A percentile compares a stretch with the other conserved stretches of the same genome.
phyloP scores from a whole-genome alignment of 64 coral and sea anemone genomes.

The Dendronephthya gigantea region DNA sequence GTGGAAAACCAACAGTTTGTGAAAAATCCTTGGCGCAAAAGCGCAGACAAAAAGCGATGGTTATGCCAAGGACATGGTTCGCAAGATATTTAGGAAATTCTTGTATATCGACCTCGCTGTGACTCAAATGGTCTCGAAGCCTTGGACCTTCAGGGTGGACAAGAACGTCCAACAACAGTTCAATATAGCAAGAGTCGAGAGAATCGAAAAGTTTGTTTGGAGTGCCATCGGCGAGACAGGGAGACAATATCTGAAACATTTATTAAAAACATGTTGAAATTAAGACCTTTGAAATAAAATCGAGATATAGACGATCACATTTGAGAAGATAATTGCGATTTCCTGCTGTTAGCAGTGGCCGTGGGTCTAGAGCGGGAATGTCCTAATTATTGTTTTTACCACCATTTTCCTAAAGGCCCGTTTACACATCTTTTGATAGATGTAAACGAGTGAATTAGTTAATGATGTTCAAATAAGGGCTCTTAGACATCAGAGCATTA shows the following conservation, averaged over 20 bases:
- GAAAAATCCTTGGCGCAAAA: not conserved
- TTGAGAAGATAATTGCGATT: too few species aligned
- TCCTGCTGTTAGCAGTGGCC: too few species aligned
- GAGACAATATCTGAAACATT: constrained; percentile 56
- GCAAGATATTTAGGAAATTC: constrained; percentile 42
- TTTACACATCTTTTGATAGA: too few species aligned
- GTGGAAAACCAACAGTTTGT: not conserved
- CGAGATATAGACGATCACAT: too few species aligned
- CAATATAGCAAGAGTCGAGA: constrained; percentile 41
- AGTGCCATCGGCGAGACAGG: constrained; percentile 39
- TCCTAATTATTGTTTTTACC: too few species aligned
- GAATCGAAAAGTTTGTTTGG: constrained; percentile 49
- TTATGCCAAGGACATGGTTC: constrained; percentile 65
- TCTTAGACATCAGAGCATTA: too few species aligned
- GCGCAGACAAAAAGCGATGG: constrained; percentile 42
- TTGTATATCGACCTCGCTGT: constrained; percentile 64
- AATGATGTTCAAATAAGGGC: too few species aligned
- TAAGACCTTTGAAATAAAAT: too few species aligned
- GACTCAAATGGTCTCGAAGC: constrained; percentile 62
- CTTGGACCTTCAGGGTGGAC: constrained; percentile 75
- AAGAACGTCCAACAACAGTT: constrained; percentile 70
- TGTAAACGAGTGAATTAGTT: too few species aligned
- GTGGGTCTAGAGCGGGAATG: too few species aligned
- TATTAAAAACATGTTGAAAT: not conserved
- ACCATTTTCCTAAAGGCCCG: too few species aligned